phyloP scores from a whole-genome alignment of 2,888 invertebrate genomes.

The Yponomeuta plumbellus region DNA sequence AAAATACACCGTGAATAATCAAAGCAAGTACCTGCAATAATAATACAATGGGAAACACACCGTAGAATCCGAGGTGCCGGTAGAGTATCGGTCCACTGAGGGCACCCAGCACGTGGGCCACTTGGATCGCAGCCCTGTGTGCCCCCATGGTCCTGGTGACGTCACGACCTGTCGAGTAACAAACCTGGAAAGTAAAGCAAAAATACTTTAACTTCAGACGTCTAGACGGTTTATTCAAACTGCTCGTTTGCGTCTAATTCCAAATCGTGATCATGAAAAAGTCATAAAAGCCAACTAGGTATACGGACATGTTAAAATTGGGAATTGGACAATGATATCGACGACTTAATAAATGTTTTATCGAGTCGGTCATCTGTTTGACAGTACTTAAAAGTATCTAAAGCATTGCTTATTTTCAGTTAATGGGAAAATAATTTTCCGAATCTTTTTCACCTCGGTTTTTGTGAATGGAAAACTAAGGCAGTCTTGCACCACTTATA shows the following conservation, averaged over 20 bases:
- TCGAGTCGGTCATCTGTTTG: too few species aligned
- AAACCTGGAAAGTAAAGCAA: slow-evolving; percentile 47
- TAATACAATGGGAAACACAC: slow-evolving; percentile 80
- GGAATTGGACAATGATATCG: too few species aligned
- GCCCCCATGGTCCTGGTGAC: slow-evolving; percentile 79
- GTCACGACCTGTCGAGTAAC: slow-evolving; percentile 62
- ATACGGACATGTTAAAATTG: too few species aligned
- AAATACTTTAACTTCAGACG: neutral
- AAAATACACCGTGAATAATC: slow-evolving; percentile 28
- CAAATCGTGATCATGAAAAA: too few species aligned
- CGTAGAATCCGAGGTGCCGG: slow-evolving; percentile 82
- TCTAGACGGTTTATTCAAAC: neutral
- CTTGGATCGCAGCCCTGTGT: slow-evolving; percentile 66
- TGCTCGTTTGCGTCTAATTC: neutral
- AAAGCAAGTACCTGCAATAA: slow-evolving; percentile 61
- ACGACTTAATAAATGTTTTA: too few species aligned
- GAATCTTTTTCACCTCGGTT: too few species aligned
- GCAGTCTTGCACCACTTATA: too few species aligned
- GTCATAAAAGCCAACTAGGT: too few species aligned
- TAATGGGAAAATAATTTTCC: too few species aligned
- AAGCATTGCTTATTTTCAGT: too few species aligned
- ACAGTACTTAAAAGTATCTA: too few species aligned
- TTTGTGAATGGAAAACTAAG: too few species aligned
- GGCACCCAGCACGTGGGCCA: slow-evolving; percentile 77
- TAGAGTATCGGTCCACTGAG: slow-evolving; percentile 86